Conservation (phyloP, 2,888 invertebrate species). For the Hydraecia micacea region DNA sequence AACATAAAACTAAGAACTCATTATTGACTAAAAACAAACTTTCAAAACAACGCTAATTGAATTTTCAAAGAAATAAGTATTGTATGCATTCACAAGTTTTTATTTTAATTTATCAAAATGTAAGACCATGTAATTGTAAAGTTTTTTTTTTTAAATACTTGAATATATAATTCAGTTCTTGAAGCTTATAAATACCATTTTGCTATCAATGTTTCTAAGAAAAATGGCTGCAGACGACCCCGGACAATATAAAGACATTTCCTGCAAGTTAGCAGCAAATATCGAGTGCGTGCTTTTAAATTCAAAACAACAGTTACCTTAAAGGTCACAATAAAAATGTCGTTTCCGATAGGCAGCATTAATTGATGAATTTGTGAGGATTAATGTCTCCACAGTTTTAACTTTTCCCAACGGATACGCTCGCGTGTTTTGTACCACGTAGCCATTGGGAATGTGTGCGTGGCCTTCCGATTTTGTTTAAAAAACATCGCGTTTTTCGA, state of each 20-base stretch:
- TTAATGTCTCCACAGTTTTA: constrained; percentile 58
- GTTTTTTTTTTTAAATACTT: constrained; percentile 53
- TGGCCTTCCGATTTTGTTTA: neutral
- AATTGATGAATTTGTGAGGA: constrained; percentile 48
- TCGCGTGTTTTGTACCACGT: constrained; percentile 33
- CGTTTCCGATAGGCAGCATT: constrained; percentile 41
- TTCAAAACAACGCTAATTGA: constrained; percentile 53
- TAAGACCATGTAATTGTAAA: constrained; percentile 62
- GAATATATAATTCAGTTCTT: constrained; percentile 42
- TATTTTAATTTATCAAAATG: constrained; percentile 63
- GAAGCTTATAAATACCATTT: constrained; percentile 47
- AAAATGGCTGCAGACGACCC: constrained; percentile 15
- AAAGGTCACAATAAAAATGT: constrained; percentile 63
- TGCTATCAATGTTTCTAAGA: constrained; percentile 50
- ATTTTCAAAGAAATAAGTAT: constrained; percentile 63
- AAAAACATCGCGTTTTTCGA: neutral
- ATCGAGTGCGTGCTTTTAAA: constrained; percentile 50
- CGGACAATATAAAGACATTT: constrained; percentile 48
- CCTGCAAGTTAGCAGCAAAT: constrained; percentile 24
- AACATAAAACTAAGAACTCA: constrained; percentile 42
- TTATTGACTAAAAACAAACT: constrained; percentile 25
- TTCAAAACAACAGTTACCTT: constrained; percentile 46
- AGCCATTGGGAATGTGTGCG: constrained; percentile 53
- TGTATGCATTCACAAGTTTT: constrained; percentile 62
- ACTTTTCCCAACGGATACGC: constrained; percentile 62